These are phyloP conservation scores for Omphaloscelis lunosa DNA, from an alignment of 2,888 invertebrate species.

Conservation along the genomic window DNA sequence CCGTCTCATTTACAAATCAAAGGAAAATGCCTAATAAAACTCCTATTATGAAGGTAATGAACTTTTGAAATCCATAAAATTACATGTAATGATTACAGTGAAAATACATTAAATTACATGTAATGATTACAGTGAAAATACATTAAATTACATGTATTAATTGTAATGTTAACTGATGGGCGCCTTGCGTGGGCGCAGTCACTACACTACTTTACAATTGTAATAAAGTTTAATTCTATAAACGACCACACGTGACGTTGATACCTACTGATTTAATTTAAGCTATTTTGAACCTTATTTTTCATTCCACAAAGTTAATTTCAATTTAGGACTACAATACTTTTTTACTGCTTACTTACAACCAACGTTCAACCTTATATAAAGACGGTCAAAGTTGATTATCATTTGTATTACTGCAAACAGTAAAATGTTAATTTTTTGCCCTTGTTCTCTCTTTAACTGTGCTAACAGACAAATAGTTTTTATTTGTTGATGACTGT, in stretches of 20 bases:
- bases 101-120: conserved; percentile 45
- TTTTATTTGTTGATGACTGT: conserved; percentile 58
- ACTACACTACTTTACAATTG: conserved; percentile 60
- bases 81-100: conserved; percentile 45
- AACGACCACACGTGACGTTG: conserved; percentile 57
- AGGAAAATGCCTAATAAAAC: conserved; percentile 31
- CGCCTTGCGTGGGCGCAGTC: conserved; percentile 41
- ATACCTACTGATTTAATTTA: conserved; percentile 17
- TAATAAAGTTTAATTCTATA: conserved; percentile 65
- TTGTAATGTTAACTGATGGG: conserved; percentile 43
- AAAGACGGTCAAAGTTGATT: accelerated
- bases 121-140: conserved; percentile 48
- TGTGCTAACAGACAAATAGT: conserved; percentile 50
- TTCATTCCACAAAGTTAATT: background rate
- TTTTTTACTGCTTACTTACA: background rate
- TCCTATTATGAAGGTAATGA: conserved; percentile 34
- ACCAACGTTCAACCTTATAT: background rate
- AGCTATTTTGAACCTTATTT: conserved; percentile 23
- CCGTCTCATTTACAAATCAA: conserved; percentile 34
- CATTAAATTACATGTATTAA: conserved; percentile 46
- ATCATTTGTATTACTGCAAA: background rate
- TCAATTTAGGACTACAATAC: background rate
- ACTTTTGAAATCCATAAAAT: conserved; percentile 48
- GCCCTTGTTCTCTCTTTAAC: conserved; percentile 40
- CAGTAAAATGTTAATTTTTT: conserved; percentile 40